Conservation (phyloP, 1,140 invertebrate species). For the Trissolcus basalis region DNA sequence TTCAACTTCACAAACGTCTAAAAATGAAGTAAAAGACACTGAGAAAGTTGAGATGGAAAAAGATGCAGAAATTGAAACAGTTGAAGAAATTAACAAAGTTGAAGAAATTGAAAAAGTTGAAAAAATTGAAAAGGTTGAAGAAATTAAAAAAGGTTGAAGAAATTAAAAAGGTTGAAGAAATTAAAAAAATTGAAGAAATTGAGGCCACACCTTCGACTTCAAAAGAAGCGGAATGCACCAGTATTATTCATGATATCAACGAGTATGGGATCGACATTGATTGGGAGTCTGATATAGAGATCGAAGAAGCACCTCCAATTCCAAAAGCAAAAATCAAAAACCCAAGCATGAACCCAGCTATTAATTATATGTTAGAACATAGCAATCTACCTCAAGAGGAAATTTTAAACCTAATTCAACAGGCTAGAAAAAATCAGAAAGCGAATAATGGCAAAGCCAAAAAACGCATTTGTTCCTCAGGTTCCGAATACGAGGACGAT, state of each 20-base stretch:
- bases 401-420: constrained; percentile 77
- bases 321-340: constrained; percentile 61
- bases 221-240: constrained; percentile 30
- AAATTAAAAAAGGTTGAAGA: background rate
- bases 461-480: constrained; percentile 50
- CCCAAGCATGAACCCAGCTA: constrained; percentile 71
- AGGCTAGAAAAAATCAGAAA: constrained; percentile 73
- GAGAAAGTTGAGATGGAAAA: too few species aligned
- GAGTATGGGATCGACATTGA: constrained; percentile 69
- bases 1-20: background rate
- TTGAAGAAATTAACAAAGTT: too few species aligned
- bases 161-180: background rate
- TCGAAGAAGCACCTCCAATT: constrained; percentile 45
- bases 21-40: background rate
- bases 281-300: constrained; percentile 64
- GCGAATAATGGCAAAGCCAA: constrained; percentile 19
- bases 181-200: constrained; percentile 13
- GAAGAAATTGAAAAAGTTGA: constrained; percentile 9
- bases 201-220: constrained; percentile 54
- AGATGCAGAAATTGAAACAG: background rate
- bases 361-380: constrained; percentile 84
- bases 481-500: constrained; percentile 70
- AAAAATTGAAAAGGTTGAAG: constrained; percentile 41
- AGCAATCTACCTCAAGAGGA: constrained; percentile 83
- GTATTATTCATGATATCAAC: constrained; percentile 59